Percentiles rank a stretch among this genome's conserved stretches.
phyloP scores from a whole-genome alignment of 2,113 vertebrate species.

The Pao palembangensis region DNA sequence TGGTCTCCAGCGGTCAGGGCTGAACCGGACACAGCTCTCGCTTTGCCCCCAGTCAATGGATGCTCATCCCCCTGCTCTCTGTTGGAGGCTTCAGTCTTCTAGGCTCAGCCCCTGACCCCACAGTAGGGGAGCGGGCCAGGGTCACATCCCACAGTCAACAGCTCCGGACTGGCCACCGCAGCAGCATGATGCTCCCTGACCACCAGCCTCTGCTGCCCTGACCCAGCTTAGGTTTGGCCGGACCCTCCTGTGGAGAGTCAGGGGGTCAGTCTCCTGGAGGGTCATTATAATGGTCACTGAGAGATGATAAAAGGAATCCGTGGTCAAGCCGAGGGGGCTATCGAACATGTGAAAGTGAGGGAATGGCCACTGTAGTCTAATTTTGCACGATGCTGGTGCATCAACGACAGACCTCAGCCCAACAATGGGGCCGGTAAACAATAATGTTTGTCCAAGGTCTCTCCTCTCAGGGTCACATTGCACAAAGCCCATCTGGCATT shows the following conservation, averaged over 20 bases:
- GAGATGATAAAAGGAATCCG: constrained; percentile 60
- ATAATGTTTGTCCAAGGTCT: constrained; percentile 76
- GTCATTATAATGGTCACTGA: constrained; percentile 64
- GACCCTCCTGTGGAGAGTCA: constrained; percentile 57
- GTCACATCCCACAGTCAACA: constrained; percentile 63
- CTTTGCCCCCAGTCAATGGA: constrained; percentile 48
- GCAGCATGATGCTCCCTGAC: constrained; percentile 39
- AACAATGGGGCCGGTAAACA: constrained; percentile 69
- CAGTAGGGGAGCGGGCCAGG: constrained; percentile 34
- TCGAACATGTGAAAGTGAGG: constrained; percentile 40
- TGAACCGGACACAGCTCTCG: constrained; percentile 49
- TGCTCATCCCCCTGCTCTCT: constrained; percentile 60
- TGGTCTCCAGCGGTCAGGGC: constrained; percentile 43
- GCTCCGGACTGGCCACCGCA: constrained; percentile 32
- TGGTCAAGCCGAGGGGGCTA: constrained; percentile 49
- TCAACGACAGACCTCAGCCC: constrained; percentile 45
- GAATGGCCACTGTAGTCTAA: constrained; percentile 57
- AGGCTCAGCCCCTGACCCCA: constrained; percentile 54
- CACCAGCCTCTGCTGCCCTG: constrained; percentile 43
- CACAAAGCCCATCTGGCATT: constrained; percentile 71
- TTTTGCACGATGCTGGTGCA: constrained; percentile 65
- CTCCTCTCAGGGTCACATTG: constrained; percentile 67
- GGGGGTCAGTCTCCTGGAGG: constrained; percentile 56
- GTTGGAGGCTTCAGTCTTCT: constrained; percentile 44
- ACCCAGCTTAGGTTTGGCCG: constrained; percentile 47